phyloP scores from a whole-genome alignment of 1,140 invertebrate genomes.

The Drosophila azteca region DNA sequence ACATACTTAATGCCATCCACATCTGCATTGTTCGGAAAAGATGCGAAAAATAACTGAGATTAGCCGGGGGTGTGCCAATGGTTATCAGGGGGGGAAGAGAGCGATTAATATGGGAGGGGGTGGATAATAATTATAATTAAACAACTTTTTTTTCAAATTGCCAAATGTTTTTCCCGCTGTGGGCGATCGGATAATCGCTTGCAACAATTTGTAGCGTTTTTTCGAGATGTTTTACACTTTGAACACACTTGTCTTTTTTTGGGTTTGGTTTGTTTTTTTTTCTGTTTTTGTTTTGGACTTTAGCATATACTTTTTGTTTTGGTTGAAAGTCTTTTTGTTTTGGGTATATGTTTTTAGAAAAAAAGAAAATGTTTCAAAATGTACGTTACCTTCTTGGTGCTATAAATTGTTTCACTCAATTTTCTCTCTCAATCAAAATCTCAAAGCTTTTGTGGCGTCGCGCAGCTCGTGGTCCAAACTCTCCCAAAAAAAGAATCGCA shows the following conservation, averaged over 20 bases:
- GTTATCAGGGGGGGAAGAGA: not conserved
- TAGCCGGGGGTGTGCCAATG: slow-evolving; percentile 10
- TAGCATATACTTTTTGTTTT: slow-evolving; percentile 44
- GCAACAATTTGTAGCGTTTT: slow-evolving; percentile 78
- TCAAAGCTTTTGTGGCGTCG: slow-evolving; percentile 67
- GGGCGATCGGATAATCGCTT: slow-evolving; percentile 42
- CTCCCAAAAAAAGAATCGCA: slow-evolving; percentile 64
- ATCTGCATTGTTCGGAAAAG: slow-evolving; percentile 87
- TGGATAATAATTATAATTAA: slow-evolving; percentile 16
- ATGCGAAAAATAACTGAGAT: slow-evolving; percentile 21
- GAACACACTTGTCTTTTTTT: slow-evolving; percentile 80
- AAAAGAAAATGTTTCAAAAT: slow-evolving; percentile 83
- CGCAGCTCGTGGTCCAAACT: slow-evolving; percentile 79
- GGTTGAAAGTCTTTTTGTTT: slow-evolving; percentile 23
- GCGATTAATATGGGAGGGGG: not conserved
- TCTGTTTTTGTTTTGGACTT: slow-evolving; percentile 31
- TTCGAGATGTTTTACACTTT: slow-evolving; percentile 80
- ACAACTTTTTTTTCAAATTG: slow-evolving; percentile 71
- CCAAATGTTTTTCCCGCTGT: slow-evolving; percentile 64
- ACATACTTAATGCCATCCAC: slow-evolving; percentile 99
- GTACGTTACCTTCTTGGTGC: slow-evolving; percentile 81
- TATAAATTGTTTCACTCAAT: slow-evolving; percentile 80
- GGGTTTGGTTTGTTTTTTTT: slow-evolving; percentile 33
- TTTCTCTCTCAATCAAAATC: slow-evolving; percentile 79
- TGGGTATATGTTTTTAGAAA: slow-evolving; percentile 50